A percentile compares a stretch with the other conserved stretches of the same genome.
Evolutionary conservation across 2,888 invertebrate species (phyloP).

Genomic region (Drosophila meridionalis): DNA sequence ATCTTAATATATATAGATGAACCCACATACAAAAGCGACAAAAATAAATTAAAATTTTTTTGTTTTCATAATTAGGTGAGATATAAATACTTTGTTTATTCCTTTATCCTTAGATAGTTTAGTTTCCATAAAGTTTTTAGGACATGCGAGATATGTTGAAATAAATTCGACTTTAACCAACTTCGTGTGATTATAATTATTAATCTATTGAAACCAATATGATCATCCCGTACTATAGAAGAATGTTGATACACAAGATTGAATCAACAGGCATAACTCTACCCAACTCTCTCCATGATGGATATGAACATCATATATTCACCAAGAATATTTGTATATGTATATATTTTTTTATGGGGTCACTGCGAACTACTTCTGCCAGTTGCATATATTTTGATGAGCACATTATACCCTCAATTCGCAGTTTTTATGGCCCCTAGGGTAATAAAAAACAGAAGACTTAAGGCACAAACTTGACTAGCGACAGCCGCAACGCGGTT

Average conservation of each 20-base stretch:
- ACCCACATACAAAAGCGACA: background rate
- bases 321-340: background rate
- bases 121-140: background rate
- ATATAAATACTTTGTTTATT: background rate
- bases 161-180: background rate
- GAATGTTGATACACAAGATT: background rate
- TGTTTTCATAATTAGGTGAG: background rate
- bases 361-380: background rate
- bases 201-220: no score
- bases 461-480: slow-evolving; percentile 61
- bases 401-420: background rate
- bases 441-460: slow-evolving; percentile 48
- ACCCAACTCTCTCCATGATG: no score
- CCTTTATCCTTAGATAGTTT: background rate
- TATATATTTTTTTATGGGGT: background rate
- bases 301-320: no score
- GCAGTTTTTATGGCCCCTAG: slow-evolving; percentile 5
- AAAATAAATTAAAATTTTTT: no score
- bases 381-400: background rate
- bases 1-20: background rate
- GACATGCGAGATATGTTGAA: background rate
- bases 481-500: slow-evolving; percentile 17
- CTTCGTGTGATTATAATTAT: background rate
- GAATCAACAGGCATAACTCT: background rate
- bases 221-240: no score